phyloP scores from a whole-genome alignment of 1,140 invertebrate genomes.

The Trichogramma pretiosum region DNA sequence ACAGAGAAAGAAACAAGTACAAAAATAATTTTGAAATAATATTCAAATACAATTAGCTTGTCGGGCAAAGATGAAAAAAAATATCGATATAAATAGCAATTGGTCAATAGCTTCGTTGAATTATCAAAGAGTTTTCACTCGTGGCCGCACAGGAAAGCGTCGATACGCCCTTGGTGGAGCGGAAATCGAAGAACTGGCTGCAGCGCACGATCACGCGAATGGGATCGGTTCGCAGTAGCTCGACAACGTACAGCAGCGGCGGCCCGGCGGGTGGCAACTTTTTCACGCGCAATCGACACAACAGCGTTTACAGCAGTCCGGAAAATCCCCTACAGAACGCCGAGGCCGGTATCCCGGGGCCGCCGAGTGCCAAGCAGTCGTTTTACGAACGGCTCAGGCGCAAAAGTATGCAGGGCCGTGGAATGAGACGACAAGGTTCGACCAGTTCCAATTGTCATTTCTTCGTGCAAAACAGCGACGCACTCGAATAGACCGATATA shows the following conservation, averaged over 20 bases:
- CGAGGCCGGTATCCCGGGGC: slow-evolving; percentile 31
- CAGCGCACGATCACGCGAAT: slow-evolving; percentile 71
- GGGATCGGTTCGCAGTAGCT: slow-evolving; percentile 72
- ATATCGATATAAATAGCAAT: too few relatives aligned
- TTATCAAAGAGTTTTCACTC: too few relatives aligned
- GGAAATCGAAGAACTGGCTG: slow-evolving; percentile 74
- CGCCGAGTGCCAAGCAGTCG: slow-evolving; percentile 57
- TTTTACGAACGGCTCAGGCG: slow-evolving; percentile 71
- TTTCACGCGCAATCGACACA: slow-evolving; percentile 61
- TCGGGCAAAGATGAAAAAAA: too few relatives aligned
- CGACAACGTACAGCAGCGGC: slow-evolving; percentile 69
- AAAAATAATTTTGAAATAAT: too few relatives aligned
- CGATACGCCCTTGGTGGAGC: slow-evolving; percentile 72
- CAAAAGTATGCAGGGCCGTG: slow-evolving; percentile 63
- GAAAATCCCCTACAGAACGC: slow-evolving; percentile 46
- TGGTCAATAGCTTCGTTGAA: too few relatives aligned
- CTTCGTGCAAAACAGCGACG: not conserved
- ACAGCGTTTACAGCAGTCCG: slow-evolving; percentile 70
- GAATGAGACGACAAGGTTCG: slow-evolving; percentile 59
- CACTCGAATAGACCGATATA: not conserved
- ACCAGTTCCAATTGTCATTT: too few relatives aligned
- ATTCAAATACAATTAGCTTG: too few relatives aligned
- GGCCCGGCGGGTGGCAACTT: slow-evolving; percentile 50
- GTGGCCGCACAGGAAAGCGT: slow-evolving; percentile 68
- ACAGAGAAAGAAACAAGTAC: too few relatives aligned